Evolutionary conservation across 2,888 invertebrate species (phyloP), one percentile per base, ranked within the genome.

Genomic region (Lamproptera curius): DNA sequence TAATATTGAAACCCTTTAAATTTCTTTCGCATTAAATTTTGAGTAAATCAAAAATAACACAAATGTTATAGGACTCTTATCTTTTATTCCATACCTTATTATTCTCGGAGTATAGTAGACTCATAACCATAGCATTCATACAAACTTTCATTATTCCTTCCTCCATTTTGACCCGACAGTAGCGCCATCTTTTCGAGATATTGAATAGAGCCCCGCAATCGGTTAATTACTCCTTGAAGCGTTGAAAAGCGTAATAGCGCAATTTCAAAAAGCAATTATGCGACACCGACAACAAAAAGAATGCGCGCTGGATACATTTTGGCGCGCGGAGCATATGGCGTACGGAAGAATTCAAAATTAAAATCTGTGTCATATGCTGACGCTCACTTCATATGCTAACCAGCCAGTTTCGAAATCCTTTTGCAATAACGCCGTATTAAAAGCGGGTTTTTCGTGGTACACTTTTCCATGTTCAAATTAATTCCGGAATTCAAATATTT

Each of bases 331-430:
- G 54, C 65, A 67, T 59, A 61, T 60, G 66, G 63, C 53, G 42
- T 42, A 52, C 52, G 57, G 54, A 53, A 57, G 60, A 59, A 65
- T 63, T 60, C 58, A 55, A 63, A 66, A 66, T 66, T 63, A 63
- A 64, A 63, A 53, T 49, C 51, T 35, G 50, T 52, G 51, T 51
- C 59, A 59, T 56, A 52, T 55, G 60, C 49, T 44, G 49, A 49
- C 49, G 49, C 36, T 44, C 45, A 41, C 51, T 42, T 46, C 53
- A 43, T 35, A 42, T 47, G 42, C 52, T 46, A 43, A 49, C 46
- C 41, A 40, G 44, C 28, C 33, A 38, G 36, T 44, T 44, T 47
- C 34, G 34, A 42, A 48, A 45, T 43, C 44, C 47, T 40, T 46
- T 46, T 46, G 42, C 49, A 44, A 49, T 49, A 49, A 49, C 34